These are phyloP conservation scores for Hydractinia symbiolongicarpus DNA, from an alignment of 30 jellyfish, hydroid and myxozoan species.

Conservation along the genomic window DNA sequence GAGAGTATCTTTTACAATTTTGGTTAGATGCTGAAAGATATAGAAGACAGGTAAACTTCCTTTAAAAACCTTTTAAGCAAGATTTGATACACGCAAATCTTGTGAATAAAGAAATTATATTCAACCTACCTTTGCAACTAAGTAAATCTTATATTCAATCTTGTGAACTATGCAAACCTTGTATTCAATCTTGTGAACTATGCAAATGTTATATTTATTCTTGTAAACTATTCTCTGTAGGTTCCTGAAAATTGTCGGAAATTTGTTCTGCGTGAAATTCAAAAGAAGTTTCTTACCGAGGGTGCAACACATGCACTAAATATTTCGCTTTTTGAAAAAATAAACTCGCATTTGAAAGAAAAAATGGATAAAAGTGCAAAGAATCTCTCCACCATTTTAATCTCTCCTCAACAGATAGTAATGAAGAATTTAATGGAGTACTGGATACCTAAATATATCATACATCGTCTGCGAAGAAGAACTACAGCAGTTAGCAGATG, in stretches of 20 bases:
- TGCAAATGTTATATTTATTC: no score
- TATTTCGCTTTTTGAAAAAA: not conserved
- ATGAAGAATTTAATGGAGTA: conserved; percentile 31
- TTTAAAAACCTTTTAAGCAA: not conserved
- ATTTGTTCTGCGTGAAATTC: conserved; percentile 57
- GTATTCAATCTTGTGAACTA: no score
- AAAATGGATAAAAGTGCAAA: not conserved
- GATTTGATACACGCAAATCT: no score
- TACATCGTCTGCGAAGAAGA: conserved; percentile 46
- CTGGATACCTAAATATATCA: conserved; percentile 81
- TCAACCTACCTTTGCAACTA: no score
- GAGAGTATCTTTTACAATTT: conserved; percentile 53
- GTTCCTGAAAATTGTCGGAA: conserved; percentile 55
- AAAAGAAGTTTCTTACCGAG: conserved; percentile 47
- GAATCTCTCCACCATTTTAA: not conserved
- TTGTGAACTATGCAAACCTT: not conserved
- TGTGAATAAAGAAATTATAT: no score
- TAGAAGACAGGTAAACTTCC: conserved; percentile 54
- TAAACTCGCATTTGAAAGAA: conserved; percentile 5
- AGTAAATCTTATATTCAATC: no score
- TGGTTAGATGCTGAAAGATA: conserved; percentile 88
- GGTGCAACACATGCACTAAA: conserved; percentile 55
- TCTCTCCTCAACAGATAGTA: conserved; percentile 11
- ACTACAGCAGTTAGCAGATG: conserved; percentile 8
- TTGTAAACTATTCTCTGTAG: not conserved